These are phyloP conservation scores for Mormyrus hasselquistii DNA, from an alignment of 2,797 vertebrate species.

Conservation along the genomic window DNA sequence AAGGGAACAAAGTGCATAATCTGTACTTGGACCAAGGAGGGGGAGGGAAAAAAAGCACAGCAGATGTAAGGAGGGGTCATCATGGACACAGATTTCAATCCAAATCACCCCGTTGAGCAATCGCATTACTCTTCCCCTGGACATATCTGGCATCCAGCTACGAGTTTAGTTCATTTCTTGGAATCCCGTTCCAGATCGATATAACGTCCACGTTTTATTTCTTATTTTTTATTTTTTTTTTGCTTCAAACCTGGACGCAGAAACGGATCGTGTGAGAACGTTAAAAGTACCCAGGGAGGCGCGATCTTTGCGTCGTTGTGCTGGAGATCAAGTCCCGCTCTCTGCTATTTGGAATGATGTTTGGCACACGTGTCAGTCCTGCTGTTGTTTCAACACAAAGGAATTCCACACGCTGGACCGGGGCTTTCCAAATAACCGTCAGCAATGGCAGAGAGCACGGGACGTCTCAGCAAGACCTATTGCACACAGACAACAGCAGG, in stretches of 20 bases:
- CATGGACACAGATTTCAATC: slow-evolving; percentile 13
- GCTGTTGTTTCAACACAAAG: slow-evolving; percentile 11
- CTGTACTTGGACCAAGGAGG: neutral
- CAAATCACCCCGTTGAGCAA: slow-evolving; percentile 16
- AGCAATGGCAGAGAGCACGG: slow-evolving; percentile 15
- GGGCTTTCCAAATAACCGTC: slow-evolving; percentile 16
- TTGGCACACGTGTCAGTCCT: neutral
- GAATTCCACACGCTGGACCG: neutral
- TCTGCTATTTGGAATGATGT: neutral
- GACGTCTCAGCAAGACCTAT: neutral
- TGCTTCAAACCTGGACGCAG: neutral
- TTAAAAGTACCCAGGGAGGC: neutral
- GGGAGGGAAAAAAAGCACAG: neutral
- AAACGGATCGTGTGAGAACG: slow-evolving; percentile 6
- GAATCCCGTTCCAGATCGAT: slow-evolving; percentile 6
- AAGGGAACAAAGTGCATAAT: neutral
- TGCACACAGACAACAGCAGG: slow-evolving; percentile 29
- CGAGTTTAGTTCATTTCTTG: slow-evolving; percentile 5
- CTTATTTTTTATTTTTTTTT: neutral
- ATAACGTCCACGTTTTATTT: slow-evolving; percentile 2
- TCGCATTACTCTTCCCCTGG: neutral
- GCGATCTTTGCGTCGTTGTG: neutral
- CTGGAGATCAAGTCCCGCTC: neutral
- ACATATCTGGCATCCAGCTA: slow-evolving; percentile 11
- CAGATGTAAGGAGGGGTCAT: slow-evolving; percentile 8